A percentile compares a stretch with the other conserved stretches of the same genome.
phyloP scores from a whole-genome alignment of 1,140 invertebrate genomes.

The Drosophila oshimai region DNA sequence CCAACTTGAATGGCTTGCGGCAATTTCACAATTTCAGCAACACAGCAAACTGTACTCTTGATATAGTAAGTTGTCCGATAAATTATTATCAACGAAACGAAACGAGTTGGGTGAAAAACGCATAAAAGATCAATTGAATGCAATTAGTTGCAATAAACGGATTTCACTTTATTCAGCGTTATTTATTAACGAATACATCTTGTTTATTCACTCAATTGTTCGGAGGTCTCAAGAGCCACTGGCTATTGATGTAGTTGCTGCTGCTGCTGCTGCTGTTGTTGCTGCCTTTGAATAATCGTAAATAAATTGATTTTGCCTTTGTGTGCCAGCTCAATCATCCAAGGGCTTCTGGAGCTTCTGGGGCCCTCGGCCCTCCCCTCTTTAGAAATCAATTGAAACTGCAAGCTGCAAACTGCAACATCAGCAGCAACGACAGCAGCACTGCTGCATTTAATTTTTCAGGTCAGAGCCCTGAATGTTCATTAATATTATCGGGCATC shows the following conservation, averaged over 20 bases:
- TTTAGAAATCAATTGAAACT: slow-evolving; percentile 24
- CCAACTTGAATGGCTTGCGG: too few species aligned
- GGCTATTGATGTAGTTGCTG: background rate
- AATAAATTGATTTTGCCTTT: slow-evolving; percentile 55
- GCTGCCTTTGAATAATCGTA: slow-evolving; percentile 29
- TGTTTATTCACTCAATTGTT: slow-evolving; percentile 24
- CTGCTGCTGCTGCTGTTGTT: slow-evolving; percentile 4
- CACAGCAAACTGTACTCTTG: background rate
- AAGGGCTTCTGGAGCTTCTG: slow-evolving; percentile 3
- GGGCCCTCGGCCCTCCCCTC: background rate
- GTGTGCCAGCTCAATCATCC: slow-evolving; percentile 4
- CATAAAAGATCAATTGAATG: slow-evolving; percentile 51
- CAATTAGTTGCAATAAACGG: slow-evolving; percentile 65
- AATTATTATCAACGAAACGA: slow-evolving; percentile 64
- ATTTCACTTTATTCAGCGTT: slow-evolving; percentile 38
- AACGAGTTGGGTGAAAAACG: slow-evolving; percentile 1
- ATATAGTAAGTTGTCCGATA: too few species aligned
- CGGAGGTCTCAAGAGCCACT: background rate
- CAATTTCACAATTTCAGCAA: too few species aligned
- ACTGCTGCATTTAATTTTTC: slow-evolving; percentile 41
- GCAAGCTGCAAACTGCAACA: slow-evolving; percentile 33
- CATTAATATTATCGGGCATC: slow-evolving; percentile 62
- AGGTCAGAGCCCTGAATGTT: slow-evolving; percentile 63
- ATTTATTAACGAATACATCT: slow-evolving; percentile 43
- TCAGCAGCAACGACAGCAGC: background rate